These are phyloP conservation scores for Pachypeltis micranthus DNA, from an alignment of 1,140 invertebrate genomes.

Conservation along the genomic window DNA sequence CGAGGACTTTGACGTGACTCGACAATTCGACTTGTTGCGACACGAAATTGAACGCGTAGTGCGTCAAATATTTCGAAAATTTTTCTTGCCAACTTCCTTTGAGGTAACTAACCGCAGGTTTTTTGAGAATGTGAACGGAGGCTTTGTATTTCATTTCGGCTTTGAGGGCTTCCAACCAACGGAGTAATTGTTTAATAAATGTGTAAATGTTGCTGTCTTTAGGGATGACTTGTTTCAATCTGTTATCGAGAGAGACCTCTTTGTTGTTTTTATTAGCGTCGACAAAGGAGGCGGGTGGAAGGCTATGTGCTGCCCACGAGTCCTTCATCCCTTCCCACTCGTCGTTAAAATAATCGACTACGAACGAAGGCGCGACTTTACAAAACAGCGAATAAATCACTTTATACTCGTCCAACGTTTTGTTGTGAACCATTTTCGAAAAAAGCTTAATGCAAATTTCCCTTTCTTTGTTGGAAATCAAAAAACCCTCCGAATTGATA, in stretches of 20 bases:
- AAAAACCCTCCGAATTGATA: background rate
- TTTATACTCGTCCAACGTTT: conserved; percentile 9
- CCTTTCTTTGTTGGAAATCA: conserved; percentile 3
- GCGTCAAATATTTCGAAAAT: conserved; percentile 6
- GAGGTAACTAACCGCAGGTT: background rate
- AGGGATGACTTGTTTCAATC: background rate
- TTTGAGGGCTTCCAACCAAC: background rate
- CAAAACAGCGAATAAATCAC: background rate
- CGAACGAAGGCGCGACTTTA: background rate
- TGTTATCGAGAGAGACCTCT: background rate
- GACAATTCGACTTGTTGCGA: background rate
- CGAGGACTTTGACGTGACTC: background rate
- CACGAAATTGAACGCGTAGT: conserved; percentile 8
- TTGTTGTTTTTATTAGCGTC: conserved; percentile 1
- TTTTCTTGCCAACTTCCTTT: conserved; percentile 6
- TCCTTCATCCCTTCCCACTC: conserved; percentile 4
- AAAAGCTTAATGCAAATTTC: conserved; percentile 4
- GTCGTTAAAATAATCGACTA: conserved; percentile 10
- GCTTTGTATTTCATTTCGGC: conserved; percentile 5
- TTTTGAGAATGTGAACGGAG: conserved; percentile 1
- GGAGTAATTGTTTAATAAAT: conserved; percentile 1
- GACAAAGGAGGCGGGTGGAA: background rate
- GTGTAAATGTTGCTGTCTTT: conserved; percentile 3
- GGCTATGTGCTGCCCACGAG: background rate
- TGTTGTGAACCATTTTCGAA: conserved; percentile 4